Evolutionary conservation across 2,888 invertebrate genomes (phyloP).

Genomic region (Drosophila birchii): DNA sequence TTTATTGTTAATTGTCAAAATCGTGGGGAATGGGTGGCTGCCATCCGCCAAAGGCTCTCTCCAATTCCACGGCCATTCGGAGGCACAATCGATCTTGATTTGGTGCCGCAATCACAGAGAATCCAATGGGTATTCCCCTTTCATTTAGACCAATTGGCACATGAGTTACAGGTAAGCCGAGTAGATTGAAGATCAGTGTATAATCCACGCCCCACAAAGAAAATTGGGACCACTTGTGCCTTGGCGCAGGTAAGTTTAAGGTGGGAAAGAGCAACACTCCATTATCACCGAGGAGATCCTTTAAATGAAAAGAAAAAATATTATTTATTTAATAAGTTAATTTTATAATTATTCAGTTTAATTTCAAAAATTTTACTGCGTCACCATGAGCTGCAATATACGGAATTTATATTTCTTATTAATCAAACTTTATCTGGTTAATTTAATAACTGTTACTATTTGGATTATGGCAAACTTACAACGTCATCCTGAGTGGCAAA

Average conservation of each 20-base stretch:
- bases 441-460: neutral
- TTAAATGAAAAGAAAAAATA: constrained; percentile 10
- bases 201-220: constrained; percentile 76
- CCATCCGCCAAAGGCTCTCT: constrained; percentile 94
- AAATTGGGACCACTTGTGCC: constrained; percentile 86
- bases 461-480: too few species aligned
- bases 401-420: neutral
- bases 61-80: constrained; percentile 91
- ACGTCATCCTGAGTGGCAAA: neutral
- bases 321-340: too few species aligned
- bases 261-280: constrained; percentile 91
- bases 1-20: constrained; percentile 1
- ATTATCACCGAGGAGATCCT: constrained; percentile 87
- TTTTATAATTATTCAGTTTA: neutral
- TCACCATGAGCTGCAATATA: neutral
- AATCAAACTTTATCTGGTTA: neutral
- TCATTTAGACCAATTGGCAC: constrained; percentile 88
- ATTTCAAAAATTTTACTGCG: neutral
- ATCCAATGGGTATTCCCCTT: constrained; percentile 89
- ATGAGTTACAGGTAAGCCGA: constrained; percentile 91
- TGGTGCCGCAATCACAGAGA: constrained; percentile 91
- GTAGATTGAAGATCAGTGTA: constrained; percentile 85
- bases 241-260: constrained; percentile 88
- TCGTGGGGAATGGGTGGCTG: constrained; percentile 85
- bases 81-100: constrained; percentile 92